Evolutionary conservation across 2,888 invertebrate genomes (phyloP).

Genomic region (Pristionchus fissidentatus): DNA sequence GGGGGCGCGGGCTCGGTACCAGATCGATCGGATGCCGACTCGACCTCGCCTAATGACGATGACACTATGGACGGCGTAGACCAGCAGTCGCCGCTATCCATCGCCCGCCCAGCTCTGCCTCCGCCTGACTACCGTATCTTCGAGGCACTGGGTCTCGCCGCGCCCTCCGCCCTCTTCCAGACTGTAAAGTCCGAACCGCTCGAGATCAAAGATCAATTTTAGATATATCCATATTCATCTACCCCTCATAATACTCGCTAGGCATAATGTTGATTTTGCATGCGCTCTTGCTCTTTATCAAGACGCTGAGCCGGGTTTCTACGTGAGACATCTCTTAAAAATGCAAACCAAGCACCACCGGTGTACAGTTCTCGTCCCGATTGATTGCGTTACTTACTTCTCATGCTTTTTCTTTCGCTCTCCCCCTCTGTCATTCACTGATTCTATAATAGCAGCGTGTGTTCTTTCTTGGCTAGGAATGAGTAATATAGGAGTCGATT

Average conservation of each 20-base stretch:
- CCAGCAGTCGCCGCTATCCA: not conserved
- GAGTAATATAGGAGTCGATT: not conserved
- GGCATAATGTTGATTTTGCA: not conserved
- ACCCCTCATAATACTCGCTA: not conserved
- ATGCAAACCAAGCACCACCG: no score
- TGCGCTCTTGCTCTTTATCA: not conserved
- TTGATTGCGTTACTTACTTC: not conserved
- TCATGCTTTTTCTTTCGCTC: not conserved
- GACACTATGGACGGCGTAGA: not conserved
- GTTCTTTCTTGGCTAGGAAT: not conserved
- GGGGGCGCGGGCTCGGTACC: not conserved
- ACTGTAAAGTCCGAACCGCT: constrained; percentile 1
- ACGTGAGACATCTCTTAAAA: no score
- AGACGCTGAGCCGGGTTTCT: no score
- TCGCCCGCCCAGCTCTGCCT: not conserved
- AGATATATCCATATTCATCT: constrained; percentile 19
- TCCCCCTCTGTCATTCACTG: no score
- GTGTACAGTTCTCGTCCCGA: no score
- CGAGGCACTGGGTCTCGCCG: not conserved
- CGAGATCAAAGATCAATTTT: constrained; percentile 21
- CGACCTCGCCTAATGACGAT: not conserved
- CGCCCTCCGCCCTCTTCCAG: not conserved
- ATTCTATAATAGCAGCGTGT: no score
- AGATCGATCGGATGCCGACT: not conserved
- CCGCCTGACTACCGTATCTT: not conserved